Conservation (phyloP, 2,113 vertebrate genomes). For the Ammodytes dubius region DNA sequence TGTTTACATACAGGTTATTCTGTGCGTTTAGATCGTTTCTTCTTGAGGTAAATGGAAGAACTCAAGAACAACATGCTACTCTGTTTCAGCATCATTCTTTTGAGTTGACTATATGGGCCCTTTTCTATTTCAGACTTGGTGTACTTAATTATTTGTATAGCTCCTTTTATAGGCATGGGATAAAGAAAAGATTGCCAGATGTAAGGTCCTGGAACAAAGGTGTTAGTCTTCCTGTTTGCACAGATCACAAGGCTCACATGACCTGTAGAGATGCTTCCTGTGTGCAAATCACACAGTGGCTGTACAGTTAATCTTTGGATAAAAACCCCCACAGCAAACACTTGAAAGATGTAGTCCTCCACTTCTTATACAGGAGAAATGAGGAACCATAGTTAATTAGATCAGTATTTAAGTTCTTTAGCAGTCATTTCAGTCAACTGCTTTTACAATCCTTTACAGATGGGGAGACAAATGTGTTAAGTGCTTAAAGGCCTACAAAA, state of each 20-base stretch:
- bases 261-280: conserved; percentile 5
- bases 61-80: conserved; percentile 17
- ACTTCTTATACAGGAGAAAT: not conserved
- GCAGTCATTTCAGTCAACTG: not conserved
- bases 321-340: not conserved
- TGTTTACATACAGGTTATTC: conserved; percentile 19
- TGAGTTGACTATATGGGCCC: conserved; percentile 26
- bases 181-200: conserved; percentile 44
- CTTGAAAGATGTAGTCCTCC: not conserved
- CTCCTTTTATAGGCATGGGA: conserved; percentile 62
- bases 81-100: conserved; percentile 29
- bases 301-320: not conserved
- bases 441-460: conserved; percentile 24
- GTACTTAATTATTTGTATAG: conserved; percentile 56
- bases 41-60: not conserved
- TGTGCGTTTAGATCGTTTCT: not conserved
- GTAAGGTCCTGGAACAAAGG: conserved; percentile 16
- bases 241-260: conserved; percentile 13
- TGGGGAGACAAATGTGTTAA: conserved; percentile 42
- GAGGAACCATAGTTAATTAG: not conserved
- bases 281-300: not conserved
- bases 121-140: conserved; percentile 46
- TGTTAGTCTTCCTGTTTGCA: conserved; percentile 44
- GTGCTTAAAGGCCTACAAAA: conserved; percentile 53
- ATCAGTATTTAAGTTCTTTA: not conserved